A percentile compares a stretch with the other conserved stretches of the same genome.
Conservation (phyloP, 1,140 invertebrate genomes). For the Tetramorium alpestre region DNA sequence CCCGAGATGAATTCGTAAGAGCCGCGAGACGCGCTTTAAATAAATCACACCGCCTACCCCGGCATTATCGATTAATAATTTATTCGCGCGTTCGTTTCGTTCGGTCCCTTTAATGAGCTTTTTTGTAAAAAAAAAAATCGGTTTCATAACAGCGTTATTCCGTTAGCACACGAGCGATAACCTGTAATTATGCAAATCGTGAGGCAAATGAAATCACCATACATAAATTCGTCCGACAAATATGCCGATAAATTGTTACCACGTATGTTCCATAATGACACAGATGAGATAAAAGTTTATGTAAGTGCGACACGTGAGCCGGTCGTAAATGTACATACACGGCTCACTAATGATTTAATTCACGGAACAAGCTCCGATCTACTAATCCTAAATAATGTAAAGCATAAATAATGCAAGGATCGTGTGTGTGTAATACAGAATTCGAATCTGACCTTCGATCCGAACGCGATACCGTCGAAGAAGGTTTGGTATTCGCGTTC, state of each 20-base stretch:
- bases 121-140: not conserved
- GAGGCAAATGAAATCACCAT: not conserved
- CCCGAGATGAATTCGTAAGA: conserved; percentile 42
- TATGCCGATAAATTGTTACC: not conserved
- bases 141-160: not conserved
- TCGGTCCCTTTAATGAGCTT: not conserved
- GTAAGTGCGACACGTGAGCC: conserved; percentile 6
- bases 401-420: not conserved
- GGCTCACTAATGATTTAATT: not conserved
- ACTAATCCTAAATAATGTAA: not conserved
- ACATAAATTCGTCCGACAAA: conserved; percentile 7
- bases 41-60: not conserved
- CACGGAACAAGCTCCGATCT: not conserved
- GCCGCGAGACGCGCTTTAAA: conserved; percentile 42
- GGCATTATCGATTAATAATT: conserved; percentile 6
- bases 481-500: conserved; percentile 24
- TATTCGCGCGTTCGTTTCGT: not conserved
- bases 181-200: conserved; percentile 24
- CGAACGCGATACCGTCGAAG: not conserved
- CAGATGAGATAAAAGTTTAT: not conserved
- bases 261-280: not conserved
- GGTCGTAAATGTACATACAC: not conserved
- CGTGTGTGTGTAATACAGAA: not conserved
- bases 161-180: not conserved
- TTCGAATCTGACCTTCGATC: conserved; percentile 48